A percentile compares a stretch with the other conserved stretches of the same genome.
Evolutionary conservation across 1,140 invertebrate genomes (phyloP).

Genomic region (Drosophila santomea): DNA sequence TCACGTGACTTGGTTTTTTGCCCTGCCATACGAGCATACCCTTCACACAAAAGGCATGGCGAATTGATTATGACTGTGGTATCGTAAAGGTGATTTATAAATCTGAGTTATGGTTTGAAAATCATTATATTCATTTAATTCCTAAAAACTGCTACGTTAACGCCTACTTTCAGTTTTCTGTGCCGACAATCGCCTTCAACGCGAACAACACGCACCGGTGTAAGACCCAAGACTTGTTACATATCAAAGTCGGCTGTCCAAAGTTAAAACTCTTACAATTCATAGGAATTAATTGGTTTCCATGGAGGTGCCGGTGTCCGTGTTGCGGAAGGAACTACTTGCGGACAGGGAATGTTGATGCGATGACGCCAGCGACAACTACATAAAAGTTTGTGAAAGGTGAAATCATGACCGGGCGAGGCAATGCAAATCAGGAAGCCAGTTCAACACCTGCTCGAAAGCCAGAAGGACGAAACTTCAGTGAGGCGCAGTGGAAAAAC

Average conservation of each 20-base stretch:
- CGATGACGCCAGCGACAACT: constrained; percentile 51
- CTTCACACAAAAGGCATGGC: constrained; percentile 9
- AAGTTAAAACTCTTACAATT: constrained; percentile 74
- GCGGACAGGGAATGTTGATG: constrained; percentile 67
- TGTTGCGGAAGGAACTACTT: constrained; percentile 76
- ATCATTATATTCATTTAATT: too few relatives aligned
- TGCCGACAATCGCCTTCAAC: constrained; percentile 31
- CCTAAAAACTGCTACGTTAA: too few relatives aligned
- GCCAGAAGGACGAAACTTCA: constrained; percentile 21
- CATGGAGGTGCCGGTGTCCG: constrained; percentile 45
- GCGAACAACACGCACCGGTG: constrained; percentile 44
- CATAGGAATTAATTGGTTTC: constrained; percentile 80
- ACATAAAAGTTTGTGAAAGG: constrained; percentile 48
- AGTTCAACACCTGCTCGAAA: constrained; percentile 70
- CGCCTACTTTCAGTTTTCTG: not conserved
- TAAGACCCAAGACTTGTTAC: constrained; percentile 41
- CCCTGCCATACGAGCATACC: not conserved
- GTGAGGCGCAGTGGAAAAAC: constrained; percentile 11
- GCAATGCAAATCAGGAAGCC: constrained; percentile 72
- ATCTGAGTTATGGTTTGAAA: too few relatives aligned
- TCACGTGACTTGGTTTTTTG: constrained; percentile 49
- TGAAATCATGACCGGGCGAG: constrained; percentile 42
- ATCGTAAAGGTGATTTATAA: not conserved
- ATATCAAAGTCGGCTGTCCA: constrained; percentile 67
- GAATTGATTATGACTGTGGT: not conserved